phyloP scores from a whole-genome alignment of 2,888 invertebrate species.

The Chironomus riparius region DNA sequence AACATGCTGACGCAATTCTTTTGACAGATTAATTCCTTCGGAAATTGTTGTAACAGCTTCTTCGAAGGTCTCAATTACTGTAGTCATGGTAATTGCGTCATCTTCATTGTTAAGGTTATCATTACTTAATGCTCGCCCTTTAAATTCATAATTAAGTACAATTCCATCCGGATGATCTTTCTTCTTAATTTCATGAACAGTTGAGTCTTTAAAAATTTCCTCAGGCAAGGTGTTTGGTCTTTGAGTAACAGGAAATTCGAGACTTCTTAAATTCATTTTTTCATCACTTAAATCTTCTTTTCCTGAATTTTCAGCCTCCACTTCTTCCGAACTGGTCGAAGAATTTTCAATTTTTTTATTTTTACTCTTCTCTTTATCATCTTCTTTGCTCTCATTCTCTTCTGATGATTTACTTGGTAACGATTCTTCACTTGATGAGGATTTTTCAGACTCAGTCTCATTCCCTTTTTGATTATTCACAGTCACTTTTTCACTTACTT shows the following conservation, averaged over 20 bases:
- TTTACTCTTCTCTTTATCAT: no score
- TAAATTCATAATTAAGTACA: background rate
- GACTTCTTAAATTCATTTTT: background rate
- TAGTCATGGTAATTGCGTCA: background rate
- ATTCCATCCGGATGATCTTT: background rate
- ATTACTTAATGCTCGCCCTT: background rate
- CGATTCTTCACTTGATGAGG: background rate
- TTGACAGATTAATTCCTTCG: slow-evolving; percentile 1
- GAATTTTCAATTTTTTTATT: no score
- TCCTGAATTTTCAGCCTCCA: background rate
- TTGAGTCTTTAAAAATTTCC: background rate
- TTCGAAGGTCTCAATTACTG: slow-evolving; percentile 9
- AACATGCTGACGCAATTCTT: background rate
- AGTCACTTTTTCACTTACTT: background rate
- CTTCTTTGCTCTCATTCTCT: background rate
- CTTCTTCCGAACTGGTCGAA: background rate
- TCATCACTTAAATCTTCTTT: background rate
- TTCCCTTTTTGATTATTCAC: background rate
- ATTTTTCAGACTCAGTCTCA: background rate
- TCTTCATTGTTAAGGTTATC: background rate
- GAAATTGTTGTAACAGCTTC: background rate
- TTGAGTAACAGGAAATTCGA: background rate
- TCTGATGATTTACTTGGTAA: slow-evolving; percentile 3
- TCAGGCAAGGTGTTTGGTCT: background rate
- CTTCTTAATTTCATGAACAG: background rate